Percentiles rank a stretch among this genome's conserved stretches.
phyloP scores from a whole-genome alignment of 2,113 vertebrate genomes.

The Oenanthe oenanthe region DNA sequence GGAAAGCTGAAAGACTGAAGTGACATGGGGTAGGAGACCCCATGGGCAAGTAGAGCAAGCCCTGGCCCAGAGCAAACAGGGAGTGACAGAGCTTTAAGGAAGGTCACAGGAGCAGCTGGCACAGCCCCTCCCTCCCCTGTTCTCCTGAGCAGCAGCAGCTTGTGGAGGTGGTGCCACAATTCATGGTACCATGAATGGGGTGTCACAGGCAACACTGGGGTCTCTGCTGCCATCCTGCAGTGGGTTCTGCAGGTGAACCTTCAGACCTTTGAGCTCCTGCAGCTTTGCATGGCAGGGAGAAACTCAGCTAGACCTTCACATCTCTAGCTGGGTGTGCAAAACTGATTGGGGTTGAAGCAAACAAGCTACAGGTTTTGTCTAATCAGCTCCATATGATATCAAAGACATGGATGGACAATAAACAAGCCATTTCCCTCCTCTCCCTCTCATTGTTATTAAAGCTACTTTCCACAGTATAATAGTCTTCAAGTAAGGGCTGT shows the following conservation, averaged over 20 bases:
- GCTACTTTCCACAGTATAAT: slow-evolving; percentile 1
- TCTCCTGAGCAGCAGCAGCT: not conserved
- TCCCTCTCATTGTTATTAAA: not conserved
- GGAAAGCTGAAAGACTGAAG: not conserved
- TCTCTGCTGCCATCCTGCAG: rapidly evolving
- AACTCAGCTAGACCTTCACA: not conserved
- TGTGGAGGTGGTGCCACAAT: not conserved
- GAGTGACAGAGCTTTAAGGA: not conserved
- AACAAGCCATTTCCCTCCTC: not conserved
- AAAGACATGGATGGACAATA: slow-evolving; percentile 17
- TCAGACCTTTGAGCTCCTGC: not conserved
- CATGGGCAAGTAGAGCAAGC: not conserved
- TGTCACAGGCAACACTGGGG: not conserved
- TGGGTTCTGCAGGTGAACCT: not conserved
- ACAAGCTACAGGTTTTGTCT: not conserved
- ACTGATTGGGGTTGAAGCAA: not conserved
- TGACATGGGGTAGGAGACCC: rapidly evolving
- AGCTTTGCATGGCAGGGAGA: not conserved
- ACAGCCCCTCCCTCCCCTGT: rapidly evolving
- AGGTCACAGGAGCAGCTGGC: not conserved
- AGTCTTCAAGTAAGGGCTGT: slow-evolving; percentile 8
- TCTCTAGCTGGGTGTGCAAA: not conserved
- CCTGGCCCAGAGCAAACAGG: not conserved
- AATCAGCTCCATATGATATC: not conserved
- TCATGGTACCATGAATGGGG: too few species aligned